These are phyloP conservation scores for Idris sp. DNA, from an alignment of 1,140 invertebrate species.

Conservation along the genomic window DNA sequence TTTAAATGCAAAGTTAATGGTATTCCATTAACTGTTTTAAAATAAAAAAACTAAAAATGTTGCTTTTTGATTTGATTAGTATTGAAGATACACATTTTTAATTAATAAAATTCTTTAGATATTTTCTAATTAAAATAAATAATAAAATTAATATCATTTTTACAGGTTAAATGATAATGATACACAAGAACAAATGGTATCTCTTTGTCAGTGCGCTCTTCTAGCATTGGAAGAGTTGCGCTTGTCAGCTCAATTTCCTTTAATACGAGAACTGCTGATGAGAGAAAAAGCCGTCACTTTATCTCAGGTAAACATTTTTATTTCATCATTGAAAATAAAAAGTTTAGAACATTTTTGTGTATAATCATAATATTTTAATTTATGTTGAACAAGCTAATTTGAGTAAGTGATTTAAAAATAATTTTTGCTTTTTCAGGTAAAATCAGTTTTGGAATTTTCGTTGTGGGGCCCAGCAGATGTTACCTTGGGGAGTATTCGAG, in stretches of 20 bases:
- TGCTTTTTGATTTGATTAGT: too few species aligned
- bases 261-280: constrained; percentile 83
- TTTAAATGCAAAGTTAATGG: too few species aligned
- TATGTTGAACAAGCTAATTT: too few species aligned
- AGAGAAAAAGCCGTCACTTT: constrained; percentile 86
- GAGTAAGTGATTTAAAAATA: too few species aligned
- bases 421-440: constrained; percentile 75
- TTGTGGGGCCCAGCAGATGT: constrained; percentile 91
- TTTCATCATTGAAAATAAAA: too few species aligned
- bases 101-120: background rate
- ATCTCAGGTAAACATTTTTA: constrained; percentile 79
- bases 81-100: constrained; percentile 4
- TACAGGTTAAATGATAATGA: constrained; percentile 81
- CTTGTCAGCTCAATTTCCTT: constrained; percentile 82
- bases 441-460: constrained; percentile 88
- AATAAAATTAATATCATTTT: too few species aligned
- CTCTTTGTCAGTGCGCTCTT: constrained; percentile 88
- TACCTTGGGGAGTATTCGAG: constrained; percentile 82
- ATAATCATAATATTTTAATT: too few species aligned
- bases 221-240: constrained; percentile 82
- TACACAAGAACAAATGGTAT: constrained; percentile 81
- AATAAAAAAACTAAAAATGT: too few species aligned
- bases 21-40: too few species aligned
- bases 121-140: too few species aligned
- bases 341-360: too few species aligned